Percentiles rank a stretch among this genome's conserved stretches.
Conservation (phyloP, 2,888 invertebrate species). For the Julus scanicus region DNA sequence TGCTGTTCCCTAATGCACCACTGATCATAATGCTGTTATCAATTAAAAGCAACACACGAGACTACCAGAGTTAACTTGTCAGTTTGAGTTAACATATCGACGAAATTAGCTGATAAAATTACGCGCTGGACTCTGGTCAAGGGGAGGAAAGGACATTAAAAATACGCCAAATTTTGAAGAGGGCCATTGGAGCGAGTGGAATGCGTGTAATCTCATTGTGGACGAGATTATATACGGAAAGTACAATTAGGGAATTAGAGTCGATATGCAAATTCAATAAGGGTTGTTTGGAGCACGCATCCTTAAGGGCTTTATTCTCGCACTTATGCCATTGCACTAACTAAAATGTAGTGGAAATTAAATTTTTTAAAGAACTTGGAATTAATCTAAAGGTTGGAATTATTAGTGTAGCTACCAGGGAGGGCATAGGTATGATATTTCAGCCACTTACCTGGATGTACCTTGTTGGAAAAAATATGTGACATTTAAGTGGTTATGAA, state of each 20-base stretch:
- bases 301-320: no score
- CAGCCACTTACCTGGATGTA: no score
- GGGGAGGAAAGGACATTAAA: not conserved
- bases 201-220: not conserved
- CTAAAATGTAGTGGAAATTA: no score
- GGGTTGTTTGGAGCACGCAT: not conserved
- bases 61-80: not conserved
- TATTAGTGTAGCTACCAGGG: no score
- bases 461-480: no score
- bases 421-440: no score
- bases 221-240: not conserved
- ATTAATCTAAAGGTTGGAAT: no score
- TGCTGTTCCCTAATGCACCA: not conserved
- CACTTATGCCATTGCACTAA: no score
- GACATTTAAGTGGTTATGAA: no score
- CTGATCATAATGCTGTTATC: constrained; percentile 38
- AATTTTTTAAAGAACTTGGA: no score
- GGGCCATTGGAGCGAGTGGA: not conserved
- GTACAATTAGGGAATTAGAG: constrained; percentile 20
- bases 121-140: constrained; percentile 8
- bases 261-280: not conserved
- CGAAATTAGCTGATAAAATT: constrained; percentile 34
- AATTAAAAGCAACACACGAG: constrained; percentile 43
- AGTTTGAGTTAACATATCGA: not conserved
- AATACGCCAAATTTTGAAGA: not conserved